phyloP scores from a whole-genome alignment of 2,797 vertebrate species.

The Epinephelus awoara region DNA sequence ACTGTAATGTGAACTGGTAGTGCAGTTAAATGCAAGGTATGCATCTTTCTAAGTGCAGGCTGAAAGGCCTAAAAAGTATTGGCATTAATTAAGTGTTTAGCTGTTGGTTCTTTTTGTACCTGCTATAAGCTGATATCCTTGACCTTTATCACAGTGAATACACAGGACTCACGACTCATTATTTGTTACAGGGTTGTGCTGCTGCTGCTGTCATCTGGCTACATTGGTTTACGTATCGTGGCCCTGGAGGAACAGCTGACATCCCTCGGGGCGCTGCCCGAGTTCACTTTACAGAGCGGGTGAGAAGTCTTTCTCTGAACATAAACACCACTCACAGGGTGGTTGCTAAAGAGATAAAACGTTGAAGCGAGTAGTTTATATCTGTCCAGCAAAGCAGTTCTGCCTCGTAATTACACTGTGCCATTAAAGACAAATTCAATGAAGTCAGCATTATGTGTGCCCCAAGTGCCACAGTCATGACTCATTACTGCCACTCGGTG shows the following conservation, averaged over 20 bases:
- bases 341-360: background rate
- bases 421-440: background rate
- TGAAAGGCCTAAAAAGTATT: background rate
- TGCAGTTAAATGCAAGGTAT: background rate
- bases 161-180: background rate
- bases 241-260: constrained; percentile 91
- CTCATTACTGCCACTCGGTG: background rate
- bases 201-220: constrained; percentile 91
- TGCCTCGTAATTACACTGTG: background rate
- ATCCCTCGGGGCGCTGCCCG: constrained; percentile 81
- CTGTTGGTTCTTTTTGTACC: background rate
- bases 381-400: background rate
- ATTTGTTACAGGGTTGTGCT: constrained; percentile 84
- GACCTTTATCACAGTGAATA: background rate
- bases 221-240: constrained; percentile 89
- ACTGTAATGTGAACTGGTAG: background rate
- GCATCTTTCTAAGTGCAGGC: background rate
- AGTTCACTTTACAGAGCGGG: constrained; percentile 84
- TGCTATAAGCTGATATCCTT: background rate
- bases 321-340: background rate
- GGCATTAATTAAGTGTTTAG: background rate
- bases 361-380: background rate
- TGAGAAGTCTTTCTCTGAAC: constrained; percentile 47
- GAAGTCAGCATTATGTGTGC: background rate
- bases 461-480: background rate